Evolutionary conservation across 1,140 invertebrate species (phyloP), one percentile per base, ranked within the genome.

Genomic region (Aleiodes sp.): DNA sequence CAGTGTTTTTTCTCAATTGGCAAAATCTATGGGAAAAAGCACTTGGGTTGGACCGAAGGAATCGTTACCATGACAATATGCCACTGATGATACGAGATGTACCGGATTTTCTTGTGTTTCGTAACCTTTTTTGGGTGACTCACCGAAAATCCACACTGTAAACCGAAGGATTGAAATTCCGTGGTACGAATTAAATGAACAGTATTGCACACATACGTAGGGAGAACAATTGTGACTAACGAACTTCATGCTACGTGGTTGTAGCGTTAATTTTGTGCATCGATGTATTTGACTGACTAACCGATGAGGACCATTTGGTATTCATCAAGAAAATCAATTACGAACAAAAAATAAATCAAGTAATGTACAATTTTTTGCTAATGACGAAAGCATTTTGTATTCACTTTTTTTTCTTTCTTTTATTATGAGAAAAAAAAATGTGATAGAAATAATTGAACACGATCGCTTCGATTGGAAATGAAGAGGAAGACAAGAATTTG

Each of bases 181-280:
- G 16, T 19, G 46, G 46, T 52, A 21, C 63, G 70, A 76, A 66
- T 72, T 43, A 52, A 61, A 57, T 28, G 56, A 68, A 39, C 41
- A 52, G 41, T 46, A 10, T 24, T 0, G 12, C 10, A 24, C 46
- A 52, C 19, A 52, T 52, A 21, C 26, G 21, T 21, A 52, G 46
- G 46, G n/a, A n/a, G n/a, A 79, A 80, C 79, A 81, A 81, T 81
- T 72, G 77, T 69, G 69, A 61, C 79, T 80, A 80, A 81, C 78
- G 78, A 81, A 80, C 77, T 72, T 65, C 56, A 41, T 8, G 31
- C 31, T 52, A 63, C 35, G 60, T 63, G 60, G 60, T n/a, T 43
- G 24, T 43, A 46, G 63, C 39, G 43, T 65, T 65, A 65, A 65
- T 65, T 65, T 43, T 19, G 14, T 46, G n/a, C 29, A 31, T 60